Evolutionary conservation across 2,888 invertebrate species (phyloP), one percentile per base, ranked within the genome.

Genomic region (Cephus spinipes): DNA sequence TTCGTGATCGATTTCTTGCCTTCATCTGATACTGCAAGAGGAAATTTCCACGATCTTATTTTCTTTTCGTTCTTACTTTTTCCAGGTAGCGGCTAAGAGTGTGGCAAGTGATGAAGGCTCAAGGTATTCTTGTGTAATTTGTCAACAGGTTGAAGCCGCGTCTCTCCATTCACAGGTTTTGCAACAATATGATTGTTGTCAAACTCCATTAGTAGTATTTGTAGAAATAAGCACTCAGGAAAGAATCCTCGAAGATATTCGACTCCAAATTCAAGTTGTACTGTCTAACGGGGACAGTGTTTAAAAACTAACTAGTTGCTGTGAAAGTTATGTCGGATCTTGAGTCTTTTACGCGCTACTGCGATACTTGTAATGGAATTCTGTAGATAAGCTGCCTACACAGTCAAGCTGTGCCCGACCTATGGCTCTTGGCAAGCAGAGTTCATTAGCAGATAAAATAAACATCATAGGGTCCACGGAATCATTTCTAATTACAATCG

Each of bases 1-100:
- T 94, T 76, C 94, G 91, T 68, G 94, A 94, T 80, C 94, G 90
- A 77, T 92, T 93, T 82, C 93, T 89, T 69, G 89, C 89, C 86
- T 92, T 92, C 84, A 91, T 90, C 84, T 91, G 90, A 80, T 89
- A 90, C 89, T 91, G 79, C 36, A 85, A 85, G 74, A 76, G 55
- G 6, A 74, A 79, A 81, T 68, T 40, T 30, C 30, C 31, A 55
- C 9, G 11, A 71, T 30, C 30, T 71, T 71, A 33, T 71, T 71
- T 71, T 71, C 15, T 69, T n/a, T 40, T 40, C 12, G 15, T 55
- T 55, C 23, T 55, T 55, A 55, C 9, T 55, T 2, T 55, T 23
- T 23, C 23, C 40, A 55, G 6, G 40, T 23, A 55, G 40, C 40
- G 40, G 23, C 9, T 55, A 55, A 55, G 40, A 55, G 23, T 55